Evolutionary conservation across 2,113 vertebrate genomes (phyloP), one percentile per base, ranked within the genome.

Genomic region (Polyodon spathula): DNA sequence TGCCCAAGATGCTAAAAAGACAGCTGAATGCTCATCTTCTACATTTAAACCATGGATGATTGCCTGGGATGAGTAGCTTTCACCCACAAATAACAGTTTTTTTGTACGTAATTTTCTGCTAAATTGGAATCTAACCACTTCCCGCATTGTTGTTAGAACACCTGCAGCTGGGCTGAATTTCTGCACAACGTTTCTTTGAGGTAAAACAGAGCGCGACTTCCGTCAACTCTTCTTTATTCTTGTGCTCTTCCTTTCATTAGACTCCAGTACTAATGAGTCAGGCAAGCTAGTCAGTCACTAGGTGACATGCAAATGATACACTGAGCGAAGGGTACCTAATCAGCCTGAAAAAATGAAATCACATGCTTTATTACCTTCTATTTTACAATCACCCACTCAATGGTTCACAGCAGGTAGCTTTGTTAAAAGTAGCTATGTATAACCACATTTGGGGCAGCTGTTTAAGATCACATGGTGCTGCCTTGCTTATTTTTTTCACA

Each of bases 251-350:
- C 88, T 89, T 91, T 93, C 91, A 94, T 87, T 87, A 88, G 69
- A 37, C 73, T 61, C 67, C 79, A 4, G 81, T 85, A 76, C 85
- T 89, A 87, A 88, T 88, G 88, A 88, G 82, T 79, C 87, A 87
- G 86, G 90, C 89, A 89, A 83, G 81, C 88, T 86, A 93, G 92
- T 90, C 90, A 90, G 85, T 93, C 89, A 95, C 94, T 92, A 93
- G 87, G 85, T 91, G 95, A 95, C 93, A 88, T 86, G 90, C 87
- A 97, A 96, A 97, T 97, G 90, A 97, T 95, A 97, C 86, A 82
- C 87, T 92, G 86, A 87, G 83, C 78, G 83, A 81, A 44, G 81
- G 81, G 87, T 82, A 86, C 88, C 86, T 86, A 87, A 89, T 88
- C 78, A 78, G 75, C 87, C 87, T 88, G 91, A 91, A 89, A 86